Evolutionary conservation across 2,797 vertebrate genomes (phyloP).

Genomic region (Carcharodon carcharias): DNA sequence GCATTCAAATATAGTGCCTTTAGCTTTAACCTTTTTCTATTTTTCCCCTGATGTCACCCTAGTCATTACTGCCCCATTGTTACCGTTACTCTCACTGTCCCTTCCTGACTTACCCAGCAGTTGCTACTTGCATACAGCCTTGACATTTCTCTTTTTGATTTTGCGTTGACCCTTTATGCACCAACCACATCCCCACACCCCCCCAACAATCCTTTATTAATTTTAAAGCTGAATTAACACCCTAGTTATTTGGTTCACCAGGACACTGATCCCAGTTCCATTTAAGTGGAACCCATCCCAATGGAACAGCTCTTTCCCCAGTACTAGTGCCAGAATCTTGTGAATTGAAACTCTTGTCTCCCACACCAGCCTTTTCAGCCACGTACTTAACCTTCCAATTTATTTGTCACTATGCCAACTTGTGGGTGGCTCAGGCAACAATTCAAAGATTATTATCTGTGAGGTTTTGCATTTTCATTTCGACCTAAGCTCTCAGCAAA

Average conservation of each 20-base stretch:
- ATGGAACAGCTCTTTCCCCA: background rate
- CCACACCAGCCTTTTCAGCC: background rate
- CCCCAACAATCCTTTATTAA: background rate
- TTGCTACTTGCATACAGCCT: background rate
- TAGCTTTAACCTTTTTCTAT: background rate
- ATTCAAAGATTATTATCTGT: background rate
- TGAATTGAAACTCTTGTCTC: background rate
- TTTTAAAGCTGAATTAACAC: background rate
- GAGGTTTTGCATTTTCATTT: background rate
- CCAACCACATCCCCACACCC: too few relatives aligned
- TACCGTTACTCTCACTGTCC: background rate
- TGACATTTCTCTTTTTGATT: background rate
- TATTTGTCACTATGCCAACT: background rate
- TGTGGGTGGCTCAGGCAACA: background rate
- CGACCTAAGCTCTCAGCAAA: background rate
- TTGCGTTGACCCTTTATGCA: background rate
- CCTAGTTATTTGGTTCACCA: background rate
- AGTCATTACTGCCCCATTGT: background rate
- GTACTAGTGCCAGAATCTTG: background rate
- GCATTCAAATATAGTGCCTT: background rate
- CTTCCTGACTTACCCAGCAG: background rate
- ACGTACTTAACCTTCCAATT: background rate
- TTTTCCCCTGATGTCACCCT: background rate
- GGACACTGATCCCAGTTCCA: background rate
- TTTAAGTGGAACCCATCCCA: background rate